Conservation (phyloP, 2,888 invertebrate genomes). For the Luperina testacea region DNA sequence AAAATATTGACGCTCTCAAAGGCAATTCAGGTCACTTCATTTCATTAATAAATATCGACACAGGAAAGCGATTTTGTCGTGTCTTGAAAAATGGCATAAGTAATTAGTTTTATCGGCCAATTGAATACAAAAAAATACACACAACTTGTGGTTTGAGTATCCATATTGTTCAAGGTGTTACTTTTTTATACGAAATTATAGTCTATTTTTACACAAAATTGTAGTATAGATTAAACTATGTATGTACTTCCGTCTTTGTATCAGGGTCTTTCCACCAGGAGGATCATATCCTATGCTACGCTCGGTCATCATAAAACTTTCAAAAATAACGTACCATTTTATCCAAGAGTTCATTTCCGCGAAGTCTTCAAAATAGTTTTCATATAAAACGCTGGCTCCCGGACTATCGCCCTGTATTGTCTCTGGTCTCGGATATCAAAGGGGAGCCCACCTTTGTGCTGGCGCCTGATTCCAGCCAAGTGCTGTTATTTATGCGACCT, state of each 20-base stretch:
- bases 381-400: slow-evolving; percentile 24
- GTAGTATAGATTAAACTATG: not conserved
- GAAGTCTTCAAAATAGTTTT: slow-evolving; percentile 13
- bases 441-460: slow-evolving; percentile 30
- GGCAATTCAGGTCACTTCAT: not conserved
- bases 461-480: slow-evolving; percentile 9
- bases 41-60: not conserved
- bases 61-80: not conserved
- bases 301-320: not conserved
- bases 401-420: slow-evolving; percentile 33
- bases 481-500: slow-evolving; percentile 30
- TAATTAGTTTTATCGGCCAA: not conserved
- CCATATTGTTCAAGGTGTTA: not conserved
- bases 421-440: slow-evolving; percentile 57
- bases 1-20: not conserved
- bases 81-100: not conserved
- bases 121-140: not conserved
- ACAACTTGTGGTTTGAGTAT: not conserved
- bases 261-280: not conserved
- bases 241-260: not conserved
- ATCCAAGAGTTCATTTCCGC: not conserved
- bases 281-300: not conserved
- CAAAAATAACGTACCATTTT: not conserved
- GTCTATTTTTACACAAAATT: not conserved
- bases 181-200: not conserved